Evolutionary conservation across 2,888 invertebrate species (phyloP).

Genomic region (Netelia virgata): DNA sequence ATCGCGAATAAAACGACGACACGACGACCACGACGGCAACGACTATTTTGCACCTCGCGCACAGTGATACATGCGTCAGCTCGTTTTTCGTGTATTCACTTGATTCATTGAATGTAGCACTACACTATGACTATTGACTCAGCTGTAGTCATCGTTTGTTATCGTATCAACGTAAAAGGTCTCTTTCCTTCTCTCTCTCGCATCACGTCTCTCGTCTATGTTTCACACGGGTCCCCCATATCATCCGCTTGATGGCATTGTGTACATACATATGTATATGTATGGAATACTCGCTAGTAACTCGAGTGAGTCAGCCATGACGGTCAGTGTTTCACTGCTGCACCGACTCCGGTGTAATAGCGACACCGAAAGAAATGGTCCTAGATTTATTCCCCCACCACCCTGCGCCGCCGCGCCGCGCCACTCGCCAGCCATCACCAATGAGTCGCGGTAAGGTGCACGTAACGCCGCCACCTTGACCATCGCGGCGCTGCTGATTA

Average conservation of each 20-base stretch:
- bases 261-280: slow-evolving; percentile 63
- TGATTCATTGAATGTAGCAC: slow-evolving; percentile 25
- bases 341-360: neutral
- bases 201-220: slow-evolving; percentile 22
- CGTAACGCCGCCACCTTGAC: neutral
- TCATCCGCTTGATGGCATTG: slow-evolving; percentile 43
- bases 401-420: neutral
- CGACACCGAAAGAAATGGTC: neutral
- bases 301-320: slow-evolving; percentile 82
- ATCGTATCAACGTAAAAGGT: slow-evolving; percentile 70
- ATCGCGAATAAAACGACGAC: neutral
- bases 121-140: slow-evolving; percentile 70
- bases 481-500: slow-evolving; percentile 38
- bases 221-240: slow-evolving; percentile 29
- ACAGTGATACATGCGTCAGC: slow-evolving; percentile 23
- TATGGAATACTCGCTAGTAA: slow-evolving; percentile 49
- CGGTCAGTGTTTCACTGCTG: slow-evolving; percentile 65
- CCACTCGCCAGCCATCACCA: too few relatives aligned
- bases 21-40: neutral
- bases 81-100: slow-evolving; percentile 1
- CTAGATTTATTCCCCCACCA: neutral
- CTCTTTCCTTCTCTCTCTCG: slow-evolving; percentile 37
- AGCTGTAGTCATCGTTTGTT: slow-evolving; percentile 77
- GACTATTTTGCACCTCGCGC: slow-evolving; percentile 28
- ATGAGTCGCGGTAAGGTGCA: neutral